These are phyloP conservation scores for Phycodurus eques DNA, from an alignment of 2,113 vertebrate genomes.

Conservation along the genomic window DNA sequence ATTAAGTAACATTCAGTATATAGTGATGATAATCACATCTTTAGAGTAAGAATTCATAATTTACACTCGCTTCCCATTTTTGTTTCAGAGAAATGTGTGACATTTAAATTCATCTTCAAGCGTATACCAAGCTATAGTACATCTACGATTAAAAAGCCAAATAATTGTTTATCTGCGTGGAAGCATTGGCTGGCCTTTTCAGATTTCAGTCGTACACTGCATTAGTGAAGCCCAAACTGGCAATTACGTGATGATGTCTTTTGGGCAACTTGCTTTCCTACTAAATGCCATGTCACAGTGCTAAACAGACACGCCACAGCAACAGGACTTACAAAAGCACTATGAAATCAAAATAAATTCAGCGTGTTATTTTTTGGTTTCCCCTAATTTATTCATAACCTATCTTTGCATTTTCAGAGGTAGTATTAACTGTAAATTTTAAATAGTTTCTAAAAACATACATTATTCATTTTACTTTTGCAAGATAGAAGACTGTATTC, in stretches of 20 bases:
- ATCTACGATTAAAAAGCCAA: slow-evolving; percentile 67
- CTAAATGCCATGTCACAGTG: slow-evolving; percentile 68
- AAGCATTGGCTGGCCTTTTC: slow-evolving; percentile 74
- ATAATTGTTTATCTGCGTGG: slow-evolving; percentile 78
- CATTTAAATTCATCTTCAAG: slow-evolving; percentile 72
- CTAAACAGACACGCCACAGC: slow-evolving; percentile 45
- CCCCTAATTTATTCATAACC: slow-evolving; percentile 11
- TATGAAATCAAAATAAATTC: slow-evolving; percentile 24
- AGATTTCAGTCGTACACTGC: slow-evolving; percentile 70
- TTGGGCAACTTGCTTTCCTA: slow-evolving; percentile 62
- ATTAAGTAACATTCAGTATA: not conserved
- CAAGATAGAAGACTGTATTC: not conserved
- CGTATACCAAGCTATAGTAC: slow-evolving; percentile 67
- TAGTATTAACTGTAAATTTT: slow-evolving; percentile 9
- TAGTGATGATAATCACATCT: not conserved
- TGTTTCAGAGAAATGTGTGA: slow-evolving; percentile 65
- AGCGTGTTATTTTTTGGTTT: slow-evolving; percentile 24
- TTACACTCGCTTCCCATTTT: slow-evolving; percentile 47
- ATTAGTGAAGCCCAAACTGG: slow-evolving; percentile 75
- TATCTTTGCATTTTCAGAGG: slow-evolving; percentile 2
- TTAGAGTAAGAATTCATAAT: slow-evolving; percentile 9
- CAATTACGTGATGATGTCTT: slow-evolving; percentile 74
- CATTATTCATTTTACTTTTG: not conserved
- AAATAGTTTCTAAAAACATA: slow-evolving; percentile 10
- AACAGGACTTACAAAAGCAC: slow-evolving; percentile 40